Evolutionary conservation across 2,888 invertebrate species (phyloP), one percentile per base, ranked within the genome.

Genomic region (Acanthococcus lagerstroemiae): DNA sequence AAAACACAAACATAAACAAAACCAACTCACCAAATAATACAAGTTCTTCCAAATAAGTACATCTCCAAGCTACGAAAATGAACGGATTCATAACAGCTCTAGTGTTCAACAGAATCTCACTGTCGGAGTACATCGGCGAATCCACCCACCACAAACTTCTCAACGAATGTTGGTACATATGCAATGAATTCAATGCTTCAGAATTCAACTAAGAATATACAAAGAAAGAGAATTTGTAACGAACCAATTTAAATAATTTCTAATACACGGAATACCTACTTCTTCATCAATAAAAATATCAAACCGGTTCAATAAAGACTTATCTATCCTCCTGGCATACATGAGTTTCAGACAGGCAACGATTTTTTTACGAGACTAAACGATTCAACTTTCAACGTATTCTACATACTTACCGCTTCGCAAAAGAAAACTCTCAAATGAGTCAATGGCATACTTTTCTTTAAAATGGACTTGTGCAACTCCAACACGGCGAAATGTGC

Each of bases 371-470:
- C n/a, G n/a, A n/a, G n/a, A 46, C 19, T 37, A 37, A 15, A 15
- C 1, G n/a, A 37, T 37, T n/a, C 12, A 37, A 37, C 37, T 37
- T 9, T 37, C 12, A 37, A 9, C 1, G 3, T 37, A n/a, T 37
- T 15, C 37, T 3, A 3, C 37, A 67, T 19, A 75, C 77, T 76
- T 75, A 82, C 81, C 74, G 79, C 77, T 75, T 85, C 84, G 75
- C 87, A 87, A 77, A 88, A 88, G 71, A 87, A 81, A 65, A 85
- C 84, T 73, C 85, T 83, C 58, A 88, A 79, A 75, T 86, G 85
- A 22, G 85, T 82, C 22, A 88, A 77, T 19, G 87, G 88, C 85
- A 88, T 85, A 66, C 82, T 79, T 52, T 81, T 81, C 70, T 81
- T 81, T 58, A 88, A 76, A 70, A 88, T 84, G 69, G 82, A 79